phyloP scores from a whole-genome alignment of 2,888 invertebrate species.

The Myathropa florea region DNA sequence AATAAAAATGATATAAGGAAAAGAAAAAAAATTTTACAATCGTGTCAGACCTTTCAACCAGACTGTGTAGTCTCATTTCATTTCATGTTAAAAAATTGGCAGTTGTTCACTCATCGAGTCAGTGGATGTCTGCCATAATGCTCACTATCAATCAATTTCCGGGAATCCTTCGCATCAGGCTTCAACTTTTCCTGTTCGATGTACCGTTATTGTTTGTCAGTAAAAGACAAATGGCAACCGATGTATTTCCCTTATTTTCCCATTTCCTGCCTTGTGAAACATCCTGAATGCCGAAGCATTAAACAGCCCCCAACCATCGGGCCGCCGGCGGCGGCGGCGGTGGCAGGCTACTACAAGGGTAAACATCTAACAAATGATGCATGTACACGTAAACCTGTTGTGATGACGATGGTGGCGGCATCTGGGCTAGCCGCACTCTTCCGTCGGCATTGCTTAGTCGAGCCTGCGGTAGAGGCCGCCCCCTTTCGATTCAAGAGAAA shows the following conservation, averaged over 20 bases:
- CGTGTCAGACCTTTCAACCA: not conserved
- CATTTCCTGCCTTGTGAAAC: constrained; percentile 27
- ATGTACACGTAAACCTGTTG: constrained; percentile 46
- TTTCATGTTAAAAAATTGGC: constrained; percentile 12
- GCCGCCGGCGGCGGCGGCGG: not conserved
- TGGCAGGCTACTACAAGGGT: constrained; percentile 23
- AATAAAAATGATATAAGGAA: too few relatives aligned
- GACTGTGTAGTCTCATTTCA: not conserved
- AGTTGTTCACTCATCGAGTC: constrained; percentile 26
- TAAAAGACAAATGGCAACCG: constrained; percentile 50
- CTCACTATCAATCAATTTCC: constrained; percentile 44
- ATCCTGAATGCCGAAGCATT: constrained; percentile 17
- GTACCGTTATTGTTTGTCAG: constrained; percentile 45
- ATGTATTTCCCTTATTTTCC: constrained; percentile 42
- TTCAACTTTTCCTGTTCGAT: constrained; percentile 3
- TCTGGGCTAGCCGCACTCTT: not conserved
- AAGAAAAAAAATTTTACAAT: too few relatives aligned
- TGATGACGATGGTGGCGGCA: constrained; percentile 16
- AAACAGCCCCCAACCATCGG: constrained; percentile 2
- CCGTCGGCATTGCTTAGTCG: too few relatives aligned
- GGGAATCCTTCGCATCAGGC: constrained; percentile 23
- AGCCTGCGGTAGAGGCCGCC: too few relatives aligned
- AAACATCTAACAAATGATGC: constrained; percentile 49
- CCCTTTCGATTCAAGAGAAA: not conserved
- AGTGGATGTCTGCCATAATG: constrained; percentile 37